Evolutionary conservation across 2,113 vertebrate species (phyloP).

Genomic region (Phoxinus phoxinus): DNA sequence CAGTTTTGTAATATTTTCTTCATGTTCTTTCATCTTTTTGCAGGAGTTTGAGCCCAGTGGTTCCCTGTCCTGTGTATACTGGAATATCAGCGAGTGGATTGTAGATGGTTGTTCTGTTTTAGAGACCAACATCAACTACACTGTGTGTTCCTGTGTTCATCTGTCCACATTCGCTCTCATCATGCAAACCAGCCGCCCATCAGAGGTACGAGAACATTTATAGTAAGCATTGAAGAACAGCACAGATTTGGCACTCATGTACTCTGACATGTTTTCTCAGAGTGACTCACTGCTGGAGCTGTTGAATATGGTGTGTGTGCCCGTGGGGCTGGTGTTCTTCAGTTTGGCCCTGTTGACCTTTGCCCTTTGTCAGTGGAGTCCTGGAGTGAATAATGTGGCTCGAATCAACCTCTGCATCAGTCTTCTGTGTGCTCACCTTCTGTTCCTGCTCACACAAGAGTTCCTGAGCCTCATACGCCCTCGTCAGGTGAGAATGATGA

Average conservation of each 20-base stretch:
- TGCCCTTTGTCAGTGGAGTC: constrained; percentile 61
- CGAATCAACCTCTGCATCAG: constrained; percentile 69
- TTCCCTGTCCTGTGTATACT: constrained; percentile 52
- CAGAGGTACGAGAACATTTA: constrained; percentile 31
- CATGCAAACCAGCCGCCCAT: constrained; percentile 55
- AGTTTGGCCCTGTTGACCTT: constrained; percentile 67
- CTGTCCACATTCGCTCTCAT: constrained; percentile 69
- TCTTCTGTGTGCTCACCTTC: constrained; percentile 69
- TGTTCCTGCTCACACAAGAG: constrained; percentile 61
- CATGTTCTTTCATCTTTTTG: not conserved
- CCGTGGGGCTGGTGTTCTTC: constrained; percentile 64
- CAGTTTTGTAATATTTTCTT: not conserved
- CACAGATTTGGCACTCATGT: no score
- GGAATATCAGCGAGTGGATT: constrained; percentile 61
- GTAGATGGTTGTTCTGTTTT: constrained; percentile 55
- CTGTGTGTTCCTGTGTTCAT: constrained; percentile 61
- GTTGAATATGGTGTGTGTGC: constrained; percentile 60
- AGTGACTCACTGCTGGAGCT: constrained; percentile 22
- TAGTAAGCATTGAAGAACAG: no score
- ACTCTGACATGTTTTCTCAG: constrained; percentile 36
- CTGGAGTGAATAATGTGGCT: constrained; percentile 64
- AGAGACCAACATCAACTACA: constrained; percentile 30
- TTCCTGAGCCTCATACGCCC: constrained; percentile 18
- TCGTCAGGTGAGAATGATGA: constrained; percentile 57
- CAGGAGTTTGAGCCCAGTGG: not conserved